Conservation (phyloP, 2,888 invertebrate species). For the Timema cristinae region DNA sequence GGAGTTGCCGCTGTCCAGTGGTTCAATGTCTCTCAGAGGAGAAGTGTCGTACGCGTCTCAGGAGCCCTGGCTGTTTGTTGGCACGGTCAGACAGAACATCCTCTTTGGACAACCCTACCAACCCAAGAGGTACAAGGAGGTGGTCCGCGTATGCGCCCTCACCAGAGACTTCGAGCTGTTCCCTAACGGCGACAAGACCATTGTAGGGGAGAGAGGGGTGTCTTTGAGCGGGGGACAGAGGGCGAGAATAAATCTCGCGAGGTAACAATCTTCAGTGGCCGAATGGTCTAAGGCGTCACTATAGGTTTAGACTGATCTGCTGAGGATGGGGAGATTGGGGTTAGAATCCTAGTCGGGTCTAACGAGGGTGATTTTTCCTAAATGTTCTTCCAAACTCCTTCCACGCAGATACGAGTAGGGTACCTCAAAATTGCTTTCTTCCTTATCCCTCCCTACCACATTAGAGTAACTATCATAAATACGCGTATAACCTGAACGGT, state of each 20-base stretch:
- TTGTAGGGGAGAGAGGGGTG: conserved; percentile 78
- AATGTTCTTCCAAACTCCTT: no score
- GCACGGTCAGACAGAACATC: conserved; percentile 78
- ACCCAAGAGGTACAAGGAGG: conserved; percentile 48
- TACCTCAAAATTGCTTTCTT: no score
- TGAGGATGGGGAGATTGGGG: no score
- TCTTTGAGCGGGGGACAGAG: conserved; percentile 80
- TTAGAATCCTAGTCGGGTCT: no score
- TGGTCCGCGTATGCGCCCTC: conserved; percentile 62
- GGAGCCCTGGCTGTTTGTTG: conserved; percentile 80
- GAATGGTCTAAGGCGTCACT: no score
- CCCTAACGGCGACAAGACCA: conserved; percentile 69
- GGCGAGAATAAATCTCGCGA: conserved; percentile 74
- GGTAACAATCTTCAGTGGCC: conserved; percentile 38
- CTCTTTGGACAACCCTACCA: conserved; percentile 70
- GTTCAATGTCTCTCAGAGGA: conserved; percentile 61
- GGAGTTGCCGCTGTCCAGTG: conserved; percentile 62
- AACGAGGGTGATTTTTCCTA: no score
- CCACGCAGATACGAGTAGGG: no score
- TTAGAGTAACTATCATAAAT: neutral
- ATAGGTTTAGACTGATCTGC: no score
- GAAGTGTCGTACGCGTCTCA: conserved; percentile 71
- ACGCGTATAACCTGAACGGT: no score
- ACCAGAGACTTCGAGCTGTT: conserved; percentile 67
- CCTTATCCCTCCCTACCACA: neutral